phyloP scores from a whole-genome alignment of 2,113 vertebrate species.

The human region DNA sequence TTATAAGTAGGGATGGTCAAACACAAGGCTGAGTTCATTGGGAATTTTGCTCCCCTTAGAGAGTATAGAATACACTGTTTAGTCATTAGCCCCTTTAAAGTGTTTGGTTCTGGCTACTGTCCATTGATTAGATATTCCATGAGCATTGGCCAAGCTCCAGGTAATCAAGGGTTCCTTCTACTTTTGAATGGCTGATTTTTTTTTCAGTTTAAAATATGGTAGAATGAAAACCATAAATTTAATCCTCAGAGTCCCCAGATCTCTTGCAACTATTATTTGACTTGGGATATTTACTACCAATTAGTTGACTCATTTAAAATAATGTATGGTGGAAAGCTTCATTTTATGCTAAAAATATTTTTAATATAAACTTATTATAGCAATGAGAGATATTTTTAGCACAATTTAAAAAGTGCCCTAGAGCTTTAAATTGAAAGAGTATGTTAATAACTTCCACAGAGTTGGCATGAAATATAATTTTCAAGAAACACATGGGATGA shows the following conservation, averaged over 20 bases:
- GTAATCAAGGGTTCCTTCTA: conserved; percentile 46
- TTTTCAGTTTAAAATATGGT: conserved; percentile 35
- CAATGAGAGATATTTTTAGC: conserved; percentile 71
- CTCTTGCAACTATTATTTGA: conserved; percentile 63
- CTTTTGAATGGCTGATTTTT: conserved; percentile 42
- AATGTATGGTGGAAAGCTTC: conserved; percentile 61
- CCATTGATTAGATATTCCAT: not conserved
- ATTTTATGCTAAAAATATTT: conserved; percentile 72
- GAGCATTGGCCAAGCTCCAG: conserved; percentile 39
- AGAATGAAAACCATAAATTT: conserved; percentile 65
- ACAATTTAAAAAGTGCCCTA: conserved; percentile 61
- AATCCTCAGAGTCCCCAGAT: conserved; percentile 52
- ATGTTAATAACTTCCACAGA: conserved; percentile 9
- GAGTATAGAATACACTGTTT: not conserved
- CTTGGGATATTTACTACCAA: conserved; percentile 72
- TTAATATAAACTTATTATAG: conserved; percentile 70
- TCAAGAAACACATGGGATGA: not conserved
- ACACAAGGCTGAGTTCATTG: conserved; percentile 36
- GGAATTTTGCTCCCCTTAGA: conserved; percentile 45
- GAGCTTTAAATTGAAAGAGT: conserved; percentile 58
- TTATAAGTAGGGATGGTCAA: conserved; percentile 45
- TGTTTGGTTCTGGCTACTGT: conserved; percentile 48
- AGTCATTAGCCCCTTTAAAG: conserved; percentile 44
- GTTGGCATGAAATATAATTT: conserved; percentile 47
- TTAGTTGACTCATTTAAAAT: conserved; percentile 74